phyloP scores from a whole-genome alignment of 2,888 invertebrate genomes.

The Apantesis nais region DNA sequence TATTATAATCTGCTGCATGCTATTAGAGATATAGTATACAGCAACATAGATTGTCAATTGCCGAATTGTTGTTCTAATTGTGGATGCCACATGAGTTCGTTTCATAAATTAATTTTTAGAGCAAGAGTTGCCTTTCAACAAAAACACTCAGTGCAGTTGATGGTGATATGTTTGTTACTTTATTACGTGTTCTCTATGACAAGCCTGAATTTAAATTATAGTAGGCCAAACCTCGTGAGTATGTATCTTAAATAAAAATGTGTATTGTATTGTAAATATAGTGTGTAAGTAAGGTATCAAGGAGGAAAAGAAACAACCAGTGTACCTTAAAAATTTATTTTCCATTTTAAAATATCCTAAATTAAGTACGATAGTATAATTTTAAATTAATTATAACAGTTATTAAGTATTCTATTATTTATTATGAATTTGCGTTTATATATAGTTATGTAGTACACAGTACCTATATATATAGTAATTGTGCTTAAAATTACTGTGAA shows the following conservation, averaged over 20 bases:
- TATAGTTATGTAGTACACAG: slow-evolving; percentile 71
- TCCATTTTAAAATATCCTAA: slow-evolving; percentile 79
- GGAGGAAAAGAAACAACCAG: slow-evolving; percentile 48
- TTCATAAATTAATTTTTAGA: too few species aligned
- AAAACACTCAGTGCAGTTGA: background rate
- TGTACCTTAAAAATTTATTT: slow-evolving; percentile 81
- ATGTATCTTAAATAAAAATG: background rate
- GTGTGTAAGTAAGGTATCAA: slow-evolving; percentile 42
- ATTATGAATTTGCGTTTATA: slow-evolving; percentile 75
- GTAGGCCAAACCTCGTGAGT: background rate
- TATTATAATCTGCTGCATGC: too few species aligned
- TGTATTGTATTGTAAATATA: background rate
- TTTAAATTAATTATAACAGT: slow-evolving; percentile 81
- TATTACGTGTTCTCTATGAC: background rate
- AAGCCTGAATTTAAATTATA: background rate
- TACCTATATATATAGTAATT: slow-evolving; percentile 60
- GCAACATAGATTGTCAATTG: too few species aligned
- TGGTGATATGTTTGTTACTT: background rate
- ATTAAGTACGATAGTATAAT: slow-evolving; percentile 81
- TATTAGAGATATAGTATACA: too few species aligned
- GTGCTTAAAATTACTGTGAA: slow-evolving; percentile 80
- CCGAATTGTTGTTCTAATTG: background rate
- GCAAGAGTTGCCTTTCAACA: too few species aligned
- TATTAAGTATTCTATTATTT: slow-evolving; percentile 79
- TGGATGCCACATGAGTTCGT: too few species aligned